Base-by-base conservation (phyloP, 2,888 invertebrate species). In the Lysandra coridon region DNA sequence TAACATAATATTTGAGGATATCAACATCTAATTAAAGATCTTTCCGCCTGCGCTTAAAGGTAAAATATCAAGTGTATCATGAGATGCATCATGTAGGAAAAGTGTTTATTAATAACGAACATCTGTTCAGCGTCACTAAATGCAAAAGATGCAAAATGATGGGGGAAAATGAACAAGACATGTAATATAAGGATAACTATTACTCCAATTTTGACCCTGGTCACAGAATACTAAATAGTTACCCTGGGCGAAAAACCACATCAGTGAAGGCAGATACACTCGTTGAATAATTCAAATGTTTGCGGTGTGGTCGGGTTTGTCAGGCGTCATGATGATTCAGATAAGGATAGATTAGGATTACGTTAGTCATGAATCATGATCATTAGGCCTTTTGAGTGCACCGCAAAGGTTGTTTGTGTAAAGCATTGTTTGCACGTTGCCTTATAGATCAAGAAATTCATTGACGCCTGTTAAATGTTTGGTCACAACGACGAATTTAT, bases 301-400 rank as follows among this genome's bases (percentile, higher is more conserved):
- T 69, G 69, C 17, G 33, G 69, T 69, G 33, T 69, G 69, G 69
- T 33, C 69, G 4, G 69, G 62, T 23, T 62, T 62, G 62, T 69
- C 69, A 33, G 69, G 69, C 37, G 69, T 69, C 69, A 69, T 17
- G 69, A 69, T 69, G 69, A 37, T 37, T 69, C 69, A 69, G 69
- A 69, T 69, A 69, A 69, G 69, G 33, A 69, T 33, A 37, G 64
- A 64, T 64, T 30, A 30, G 69, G 69, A 69, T 69, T 69, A 33
- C 69, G 14, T 69, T 33, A 69, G 33, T 37, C 33, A 33, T 69
- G 69, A 69, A 12, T 69, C 69, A 33, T 33, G 69, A 69, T 33
- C 14, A 33, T 69, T 37, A 69, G 69, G 69, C 69, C 69, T 33
- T 69, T 69, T 33, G 33, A 69, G 33, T 12, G 1, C 12, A 14